Conservation (phyloP, 2,113 vertebrate genomes). For the Aspiorhynchus laticeps region DNA sequence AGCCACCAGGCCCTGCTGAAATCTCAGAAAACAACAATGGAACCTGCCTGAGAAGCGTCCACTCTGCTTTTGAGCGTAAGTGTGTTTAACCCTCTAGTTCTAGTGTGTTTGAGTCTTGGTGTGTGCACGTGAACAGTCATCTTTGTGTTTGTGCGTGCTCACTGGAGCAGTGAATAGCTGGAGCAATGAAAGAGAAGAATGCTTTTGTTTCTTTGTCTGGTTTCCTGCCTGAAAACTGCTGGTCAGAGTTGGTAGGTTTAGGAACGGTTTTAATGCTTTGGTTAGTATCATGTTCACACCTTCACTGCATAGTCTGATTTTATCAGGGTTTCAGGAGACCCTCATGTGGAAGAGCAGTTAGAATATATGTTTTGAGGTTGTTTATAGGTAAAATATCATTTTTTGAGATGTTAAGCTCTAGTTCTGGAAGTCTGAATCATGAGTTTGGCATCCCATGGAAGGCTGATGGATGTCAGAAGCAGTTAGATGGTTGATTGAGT, state of each 20-base stretch:
- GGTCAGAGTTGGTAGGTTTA: neutral
- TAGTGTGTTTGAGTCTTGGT: slow-evolving; percentile 20
- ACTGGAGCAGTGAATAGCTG: slow-evolving; percentile 13
- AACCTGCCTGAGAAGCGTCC: slow-evolving; percentile 48
- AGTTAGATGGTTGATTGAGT: neutral
- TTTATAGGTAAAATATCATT: neutral
- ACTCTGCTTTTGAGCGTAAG: slow-evolving; percentile 41
- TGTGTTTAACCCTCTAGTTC: slow-evolving; percentile 59
- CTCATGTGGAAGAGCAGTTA: neutral
- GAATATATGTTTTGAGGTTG: neutral
- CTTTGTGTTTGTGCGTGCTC: slow-evolving; percentile 26
- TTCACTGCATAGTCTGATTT: neutral
- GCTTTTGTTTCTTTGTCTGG: slow-evolving; percentile 43
- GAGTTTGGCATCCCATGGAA: neutral
- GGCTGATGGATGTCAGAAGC: neutral
- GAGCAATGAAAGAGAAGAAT: slow-evolving; percentile 39
- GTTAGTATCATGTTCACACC: neutral
- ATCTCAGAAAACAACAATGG: slow-evolving; percentile 55
- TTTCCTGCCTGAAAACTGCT: slow-evolving; percentile 9
- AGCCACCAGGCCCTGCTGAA: slow-evolving; percentile 36
- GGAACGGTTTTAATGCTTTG: neutral
- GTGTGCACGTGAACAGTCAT: slow-evolving; percentile 14
- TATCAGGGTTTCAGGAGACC: neutral
- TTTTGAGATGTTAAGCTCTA: neutral
- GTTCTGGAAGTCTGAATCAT: neutral